phyloP scores from a whole-genome alignment of 2,113 vertebrate genomes.

The Nycticryphes semicollaris region DNA sequence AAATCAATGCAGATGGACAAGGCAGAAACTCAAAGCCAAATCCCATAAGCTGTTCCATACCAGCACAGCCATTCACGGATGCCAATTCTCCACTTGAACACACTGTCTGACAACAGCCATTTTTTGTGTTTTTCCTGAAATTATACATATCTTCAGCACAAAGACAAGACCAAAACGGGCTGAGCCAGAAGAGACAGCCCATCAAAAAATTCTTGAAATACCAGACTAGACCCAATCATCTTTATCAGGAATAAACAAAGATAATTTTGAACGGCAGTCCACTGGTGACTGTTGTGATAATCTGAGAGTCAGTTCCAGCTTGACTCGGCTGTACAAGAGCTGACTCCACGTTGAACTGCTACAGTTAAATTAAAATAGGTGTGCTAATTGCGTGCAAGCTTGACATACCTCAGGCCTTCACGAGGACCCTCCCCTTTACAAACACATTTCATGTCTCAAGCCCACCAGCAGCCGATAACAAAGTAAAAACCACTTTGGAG shows the following conservation, averaged over 20 bases:
- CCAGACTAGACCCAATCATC: neutral
- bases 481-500: neutral
- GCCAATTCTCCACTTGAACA: neutral
- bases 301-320: neutral
- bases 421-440: neutral
- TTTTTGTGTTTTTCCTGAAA: neutral
- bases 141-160: neutral
- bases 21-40: slow-evolving; percentile 38
- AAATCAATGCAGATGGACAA: slow-evolving; percentile 49
- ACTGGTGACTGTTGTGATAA: neutral
- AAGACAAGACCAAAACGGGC: neutral
- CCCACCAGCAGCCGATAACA: neutral
- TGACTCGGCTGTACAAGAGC: neutral
- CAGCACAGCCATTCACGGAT: neutral
- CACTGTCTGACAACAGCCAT: neutral
- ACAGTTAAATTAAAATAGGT: neutral
- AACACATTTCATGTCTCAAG: neutral
- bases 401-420: neutral
- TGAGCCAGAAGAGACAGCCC: neutral
- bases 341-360: neutral
- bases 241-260: slow-evolving; percentile 16
- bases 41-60: slow-evolving; percentile 59
- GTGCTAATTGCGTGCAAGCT: neutral
- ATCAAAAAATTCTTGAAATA: neutral
- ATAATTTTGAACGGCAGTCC: neutral